Conservation (phyloP, 2,888 invertebrate species). For the Galeruca laticollis region DNA sequence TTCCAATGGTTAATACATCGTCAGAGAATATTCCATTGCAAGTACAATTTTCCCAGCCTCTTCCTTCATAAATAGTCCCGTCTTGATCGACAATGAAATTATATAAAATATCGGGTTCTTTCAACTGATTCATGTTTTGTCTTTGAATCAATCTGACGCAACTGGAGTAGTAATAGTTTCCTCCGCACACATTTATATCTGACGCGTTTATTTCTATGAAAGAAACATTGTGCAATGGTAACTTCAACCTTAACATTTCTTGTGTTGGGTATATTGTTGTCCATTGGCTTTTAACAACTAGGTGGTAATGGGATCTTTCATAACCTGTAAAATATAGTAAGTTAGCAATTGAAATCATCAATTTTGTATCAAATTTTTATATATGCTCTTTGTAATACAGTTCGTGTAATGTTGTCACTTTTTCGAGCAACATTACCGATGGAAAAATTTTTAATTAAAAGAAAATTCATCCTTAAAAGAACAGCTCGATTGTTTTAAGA, state of each 20-base stretch:
- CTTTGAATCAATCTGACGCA: slow-evolving; percentile 23
- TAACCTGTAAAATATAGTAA: slow-evolving; percentile 1
- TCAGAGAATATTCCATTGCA: not conserved
- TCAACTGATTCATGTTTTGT: slow-evolving; percentile 17
- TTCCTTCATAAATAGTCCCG: slow-evolving; percentile 54
- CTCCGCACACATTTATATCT: slow-evolving; percentile 12
- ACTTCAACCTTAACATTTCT: slow-evolving; percentile 8
- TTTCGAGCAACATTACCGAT: too few relatives aligned
- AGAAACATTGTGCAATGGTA: slow-evolving; percentile 23
- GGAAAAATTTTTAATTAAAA: too few relatives aligned
- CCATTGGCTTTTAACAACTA: slow-evolving; percentile 27
- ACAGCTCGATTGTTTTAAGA: too few relatives aligned
- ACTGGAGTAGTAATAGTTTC: slow-evolving; percentile 2
- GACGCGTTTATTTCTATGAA: slow-evolving; percentile 23
- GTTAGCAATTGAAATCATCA: too few relatives aligned
- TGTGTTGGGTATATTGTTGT: not conserved
- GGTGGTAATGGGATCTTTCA: not conserved
- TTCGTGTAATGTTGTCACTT: too few relatives aligned
- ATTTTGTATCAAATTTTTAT: too few relatives aligned
- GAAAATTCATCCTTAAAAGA: too few relatives aligned
- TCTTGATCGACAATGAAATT: slow-evolving; percentile 55
- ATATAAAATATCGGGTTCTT: slow-evolving; percentile 50
- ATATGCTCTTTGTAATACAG: too few relatives aligned
- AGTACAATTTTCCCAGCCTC: slow-evolving; percentile 50
- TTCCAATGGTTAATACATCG: slow-evolving; percentile 22